Conservation (phyloP, 2,888 invertebrate genomes). For the Oxyteleia sp. region DNA sequence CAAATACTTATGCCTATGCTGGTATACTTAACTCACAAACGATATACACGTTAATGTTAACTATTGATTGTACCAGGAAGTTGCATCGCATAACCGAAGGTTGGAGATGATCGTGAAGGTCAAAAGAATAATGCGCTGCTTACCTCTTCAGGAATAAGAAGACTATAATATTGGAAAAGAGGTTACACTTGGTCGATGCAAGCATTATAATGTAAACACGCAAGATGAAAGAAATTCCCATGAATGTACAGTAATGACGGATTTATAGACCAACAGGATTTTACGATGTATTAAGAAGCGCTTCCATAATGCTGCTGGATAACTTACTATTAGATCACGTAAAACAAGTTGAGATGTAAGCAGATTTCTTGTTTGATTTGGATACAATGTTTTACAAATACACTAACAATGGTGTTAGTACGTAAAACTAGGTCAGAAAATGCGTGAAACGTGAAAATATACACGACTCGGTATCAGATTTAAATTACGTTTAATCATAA, state of each 20-base stretch:
- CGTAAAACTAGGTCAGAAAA: too few species aligned
- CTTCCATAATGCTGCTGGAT: background rate
- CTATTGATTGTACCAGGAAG: conserved; percentile 19
- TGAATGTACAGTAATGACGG: conserved; percentile 9
- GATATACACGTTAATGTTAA: background rate
- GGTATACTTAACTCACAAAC: background rate
- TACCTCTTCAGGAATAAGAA: background rate
- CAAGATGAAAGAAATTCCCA: background rate
- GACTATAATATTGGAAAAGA: background rate
- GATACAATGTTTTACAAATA: too few species aligned
- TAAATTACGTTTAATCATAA: too few species aligned
- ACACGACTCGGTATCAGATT: too few species aligned
- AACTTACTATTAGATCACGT: background rate
- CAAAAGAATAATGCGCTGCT: conserved; percentile 13
- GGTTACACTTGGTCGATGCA: conserved; percentile 2
- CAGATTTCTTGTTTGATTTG: too few species aligned
- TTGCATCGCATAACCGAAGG: conserved; percentile 19
- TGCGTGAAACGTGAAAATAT: too few species aligned
- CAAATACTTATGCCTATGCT: too few species aligned
- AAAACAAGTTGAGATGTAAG: too few species aligned
- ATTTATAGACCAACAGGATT: conserved; percentile 2
- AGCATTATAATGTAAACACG: conserved; percentile 15
- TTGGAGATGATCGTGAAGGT: conserved; percentile 30
- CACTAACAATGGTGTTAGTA: too few species aligned
- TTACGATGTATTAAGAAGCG: conserved; percentile 2